phyloP scores from a whole-genome alignment of 2,797 vertebrate genomes.

The Notolepis coatsorum region DNA sequence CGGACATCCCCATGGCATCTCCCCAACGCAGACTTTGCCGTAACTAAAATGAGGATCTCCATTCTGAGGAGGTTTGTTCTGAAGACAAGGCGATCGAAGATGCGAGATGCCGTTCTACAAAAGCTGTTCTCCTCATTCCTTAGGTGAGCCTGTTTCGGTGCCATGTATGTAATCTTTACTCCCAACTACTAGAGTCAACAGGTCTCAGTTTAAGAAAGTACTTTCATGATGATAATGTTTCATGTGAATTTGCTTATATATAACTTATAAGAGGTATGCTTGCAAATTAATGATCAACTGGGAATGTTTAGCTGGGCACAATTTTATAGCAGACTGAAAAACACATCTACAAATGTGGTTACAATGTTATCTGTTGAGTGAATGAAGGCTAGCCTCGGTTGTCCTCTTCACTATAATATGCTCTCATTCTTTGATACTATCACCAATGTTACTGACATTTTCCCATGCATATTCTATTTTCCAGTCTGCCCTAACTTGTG shows the following conservation, averaged over 20 bases:
- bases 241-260: neutral
- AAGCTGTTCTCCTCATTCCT: neutral
- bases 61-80: neutral
- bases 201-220: neutral
- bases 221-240: neutral
- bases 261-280: neutral
- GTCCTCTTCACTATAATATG: neutral
- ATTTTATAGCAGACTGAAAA: too few relatives aligned
- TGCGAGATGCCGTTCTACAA: constrained; percentile 3
- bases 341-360: neutral
- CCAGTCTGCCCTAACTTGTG: constrained; percentile 21
- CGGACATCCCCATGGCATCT: constrained; percentile 16
- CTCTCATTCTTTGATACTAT: neutral
- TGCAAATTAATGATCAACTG: neutral
- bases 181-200: neutral
- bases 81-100: constrained; percentile 10
- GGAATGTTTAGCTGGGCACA: neutral
- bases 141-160: constrained; percentile 28
- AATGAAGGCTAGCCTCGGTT: neutral
- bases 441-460: neutral
- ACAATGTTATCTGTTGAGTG: neutral
- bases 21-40: neutral
- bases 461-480: neutral
- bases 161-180: constrained; percentile 1
- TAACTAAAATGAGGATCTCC: constrained; percentile 1